Evolutionary conservation across 1,140 invertebrate genomes (phyloP), one percentile per base, ranked within the genome.

Genomic region (Temnothorax longispinosus): DNA sequence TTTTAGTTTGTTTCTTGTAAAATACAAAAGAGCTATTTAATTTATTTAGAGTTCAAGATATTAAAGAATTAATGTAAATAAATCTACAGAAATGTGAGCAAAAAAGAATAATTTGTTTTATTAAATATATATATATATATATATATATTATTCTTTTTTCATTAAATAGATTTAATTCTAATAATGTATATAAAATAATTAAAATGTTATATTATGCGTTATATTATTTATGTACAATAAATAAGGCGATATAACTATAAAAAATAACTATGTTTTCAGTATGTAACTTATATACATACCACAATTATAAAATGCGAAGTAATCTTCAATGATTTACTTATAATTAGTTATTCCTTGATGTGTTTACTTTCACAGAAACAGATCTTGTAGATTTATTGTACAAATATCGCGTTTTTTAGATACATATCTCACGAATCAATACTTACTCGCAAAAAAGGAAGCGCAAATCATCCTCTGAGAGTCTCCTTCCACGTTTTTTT

Each of bases 401-500:
- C 4, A 54, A 38, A 69, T 80, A 69, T 54, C 50, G 18, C 27
- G 10, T 81, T 47, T 58, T 58, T 69, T 4, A 8, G 11, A 50
- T 2, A 44, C 3, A n/a, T 32, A 56, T 72, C 6, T 47, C 18
- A 62, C 65, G 38, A 69, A 81, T 44, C 38, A 72, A 72, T 82
- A 60, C 10, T 82, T 80, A 35, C 21, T 32, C 13, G 21, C 8
- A 56, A 60, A 67, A 11, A 21, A 27, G 11, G 35, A 18, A 38
- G n/a, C 1, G 35, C 47, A 80, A 65, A 80, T 80, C 8, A 54
- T 78, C 18, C 8, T 67, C 15, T n/a, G 13, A 80, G 13, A 27
- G 2, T 52, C 10, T 65, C 3, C 64, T 67, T 15, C 15, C 21
- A 3, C 15, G 15, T 54, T 35, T 54, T 52, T 54, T 54, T 35